Percentiles rank a stretch among this genome's conserved stretches.
phyloP scores from a whole-genome alignment of 2,888 invertebrate species.

The Spodoptera littoralis region DNA sequence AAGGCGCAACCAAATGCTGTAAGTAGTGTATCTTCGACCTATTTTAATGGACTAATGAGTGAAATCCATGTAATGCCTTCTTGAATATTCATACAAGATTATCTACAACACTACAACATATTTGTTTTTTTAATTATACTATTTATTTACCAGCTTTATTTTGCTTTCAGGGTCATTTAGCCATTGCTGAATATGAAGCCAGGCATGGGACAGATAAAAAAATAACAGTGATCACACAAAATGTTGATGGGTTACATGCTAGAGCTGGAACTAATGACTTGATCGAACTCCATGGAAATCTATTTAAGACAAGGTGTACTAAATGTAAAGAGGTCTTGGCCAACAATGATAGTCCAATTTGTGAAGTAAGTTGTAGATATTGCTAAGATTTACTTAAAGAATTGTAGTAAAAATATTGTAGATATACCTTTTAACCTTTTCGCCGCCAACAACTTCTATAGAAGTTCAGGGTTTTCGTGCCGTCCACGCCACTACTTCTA shows the following conservation, averaged over 20 bases:
- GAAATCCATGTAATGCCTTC: too few species aligned
- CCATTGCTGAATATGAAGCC: conserved; percentile 90
- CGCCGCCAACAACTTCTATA: too few species aligned
- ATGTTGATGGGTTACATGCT: conserved; percentile 95
- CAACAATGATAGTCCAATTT: conserved; percentile 92
- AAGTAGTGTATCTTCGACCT: conserved; percentile 44
- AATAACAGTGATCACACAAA: conserved; percentile 95
- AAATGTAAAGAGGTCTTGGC: conserved; percentile 88
- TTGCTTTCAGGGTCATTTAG: conserved; percentile 88
- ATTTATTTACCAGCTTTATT: neutral
- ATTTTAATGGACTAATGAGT: too few species aligned
- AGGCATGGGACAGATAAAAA: conserved; percentile 79
- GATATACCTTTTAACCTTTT: too few species aligned
- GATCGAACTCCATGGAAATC: conserved; percentile 95
- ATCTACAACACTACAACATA: too few species aligned
- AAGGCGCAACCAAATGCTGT: conserved; percentile 91
- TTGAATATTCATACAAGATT: too few species aligned
- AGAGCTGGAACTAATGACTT: conserved; percentile 94
- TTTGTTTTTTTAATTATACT: neutral
- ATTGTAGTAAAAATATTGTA: too few species aligned
- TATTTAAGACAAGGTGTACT: conserved; percentile 90
- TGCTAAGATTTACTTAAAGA: neutral
- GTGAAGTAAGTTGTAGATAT: conserved; percentile 83
- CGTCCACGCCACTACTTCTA: too few species aligned
- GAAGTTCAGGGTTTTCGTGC: too few species aligned